phyloP scores from a whole-genome alignment of 30 jellyfish, hydroid and myxozoan species.

The Phacellophora camtschatica region DNA sequence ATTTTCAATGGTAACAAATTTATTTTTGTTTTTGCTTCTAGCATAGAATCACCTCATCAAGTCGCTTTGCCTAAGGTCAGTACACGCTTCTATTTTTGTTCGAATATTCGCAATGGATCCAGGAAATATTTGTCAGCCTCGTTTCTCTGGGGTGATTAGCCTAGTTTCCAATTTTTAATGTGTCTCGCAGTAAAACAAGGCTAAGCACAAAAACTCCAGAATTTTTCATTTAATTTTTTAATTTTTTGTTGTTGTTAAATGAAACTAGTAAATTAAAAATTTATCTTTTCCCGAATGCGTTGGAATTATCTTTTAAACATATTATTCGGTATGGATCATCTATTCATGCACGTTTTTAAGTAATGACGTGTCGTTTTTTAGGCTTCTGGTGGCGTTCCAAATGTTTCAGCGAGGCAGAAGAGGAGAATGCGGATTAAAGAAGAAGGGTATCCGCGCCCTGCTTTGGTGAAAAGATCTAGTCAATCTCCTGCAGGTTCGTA shows the following conservation, averaged over 20 bases:
- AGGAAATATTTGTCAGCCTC: no score
- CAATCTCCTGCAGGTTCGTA: conserved; percentile 33
- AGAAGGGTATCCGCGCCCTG: conserved; percentile 51
- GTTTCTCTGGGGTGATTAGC: no score
- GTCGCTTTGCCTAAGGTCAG: conserved; percentile 21
- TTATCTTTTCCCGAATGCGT: no score
- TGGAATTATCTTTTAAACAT: no score
- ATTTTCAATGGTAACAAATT: no score
- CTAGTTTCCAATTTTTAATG: no score
- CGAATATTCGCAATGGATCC: background rate
- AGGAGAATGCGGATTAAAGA: conserved; percentile 53
- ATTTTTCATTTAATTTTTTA: background rate
- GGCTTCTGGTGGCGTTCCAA: conserved; percentile 71
- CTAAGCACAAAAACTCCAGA: background rate
- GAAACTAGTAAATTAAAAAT: no score
- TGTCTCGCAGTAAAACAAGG: background rate
- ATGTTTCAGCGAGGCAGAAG: conserved; percentile 70
- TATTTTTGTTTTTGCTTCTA: background rate
- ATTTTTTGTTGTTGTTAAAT: no score
- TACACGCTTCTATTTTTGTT: background rate
- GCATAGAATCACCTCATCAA: conserved; percentile 25
- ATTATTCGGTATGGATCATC: no score
- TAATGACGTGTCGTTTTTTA: background rate
- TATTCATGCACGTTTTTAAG: background rate
- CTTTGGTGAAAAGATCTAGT: conserved; percentile 27